Conservation (phyloP, 2,888 invertebrate species). For the Tachystola acroxantha region DNA sequence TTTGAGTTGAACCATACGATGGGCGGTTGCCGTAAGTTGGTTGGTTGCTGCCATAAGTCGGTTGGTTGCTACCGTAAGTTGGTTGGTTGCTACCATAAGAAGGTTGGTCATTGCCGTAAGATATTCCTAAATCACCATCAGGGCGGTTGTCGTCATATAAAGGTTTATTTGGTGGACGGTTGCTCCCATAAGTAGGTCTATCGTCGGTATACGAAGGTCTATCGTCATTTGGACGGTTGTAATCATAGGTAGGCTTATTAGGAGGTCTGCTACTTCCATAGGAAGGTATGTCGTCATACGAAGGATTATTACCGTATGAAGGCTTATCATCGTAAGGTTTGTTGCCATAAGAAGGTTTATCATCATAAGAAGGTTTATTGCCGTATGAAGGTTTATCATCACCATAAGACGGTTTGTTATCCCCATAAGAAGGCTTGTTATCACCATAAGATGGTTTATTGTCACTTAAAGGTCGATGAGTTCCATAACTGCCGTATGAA, state of each 20-base stretch:
- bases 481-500: slow-evolving; percentile 16
- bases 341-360: slow-evolving; percentile 9
- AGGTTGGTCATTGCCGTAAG: slow-evolving; percentile 2
- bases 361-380: slow-evolving; percentile 10
- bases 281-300: slow-evolving; percentile 9
- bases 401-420: too few species aligned
- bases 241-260: slow-evolving; percentile 18
- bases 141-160: slow-evolving; percentile 14
- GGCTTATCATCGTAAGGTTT: slow-evolving; percentile 16
- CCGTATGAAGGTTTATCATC: slow-evolving; percentile 14
- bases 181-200: slow-evolving; percentile 9
- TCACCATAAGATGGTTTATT: slow-evolving; percentile 17
- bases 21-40: slow-evolving; percentile 7
- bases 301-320: slow-evolving; percentile 21
- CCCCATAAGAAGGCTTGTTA: slow-evolving; percentile 15
- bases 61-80: neutral
- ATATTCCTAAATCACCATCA: slow-evolving; percentile 11
- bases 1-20: neutral
- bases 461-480: slow-evolving; percentile 4
- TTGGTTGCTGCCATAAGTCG: slow-evolving; percentile 11
- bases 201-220: slow-evolving; percentile 17
- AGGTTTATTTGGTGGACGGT: slow-evolving; percentile 2
- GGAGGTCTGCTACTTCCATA: slow-evolving; percentile 15
- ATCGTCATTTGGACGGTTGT: slow-evolving; percentile 16
- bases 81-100: slow-evolving; percentile 7